These are phyloP conservation scores for Sebastes flavidus DNA, from an alignment of 2,797 vertebrate genomes.

Conservation along the genomic window DNA sequence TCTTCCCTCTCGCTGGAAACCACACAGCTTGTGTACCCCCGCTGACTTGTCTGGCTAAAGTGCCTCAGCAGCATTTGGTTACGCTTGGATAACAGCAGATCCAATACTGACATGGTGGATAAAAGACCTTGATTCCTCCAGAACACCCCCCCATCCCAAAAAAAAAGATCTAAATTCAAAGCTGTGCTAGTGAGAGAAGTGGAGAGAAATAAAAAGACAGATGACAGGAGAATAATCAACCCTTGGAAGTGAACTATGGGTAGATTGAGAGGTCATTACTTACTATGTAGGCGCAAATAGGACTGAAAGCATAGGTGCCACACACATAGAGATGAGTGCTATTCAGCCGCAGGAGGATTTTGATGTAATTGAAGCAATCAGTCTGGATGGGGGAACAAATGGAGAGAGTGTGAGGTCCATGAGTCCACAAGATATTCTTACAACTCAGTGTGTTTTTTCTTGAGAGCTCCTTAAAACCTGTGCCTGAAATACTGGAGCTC, in stretches of 20 bases:
- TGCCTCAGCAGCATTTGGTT: constrained; percentile 51
- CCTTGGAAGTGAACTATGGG: constrained; percentile 2
- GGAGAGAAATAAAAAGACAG: neutral
- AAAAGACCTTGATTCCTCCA: constrained; percentile 14
- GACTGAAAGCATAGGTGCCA: constrained; percentile 94
- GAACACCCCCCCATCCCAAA: neutral
- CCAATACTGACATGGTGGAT: constrained; percentile 41
- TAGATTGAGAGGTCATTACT: constrained; percentile 69
- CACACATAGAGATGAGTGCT: constrained; percentile 92
- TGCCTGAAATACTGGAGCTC: constrained; percentile 5
- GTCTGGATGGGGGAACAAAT: constrained; percentile 79
- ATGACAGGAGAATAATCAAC: constrained; percentile 2
- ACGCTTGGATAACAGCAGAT: constrained; percentile 40
- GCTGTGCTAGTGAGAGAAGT: neutral
- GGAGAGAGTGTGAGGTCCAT: constrained; percentile 9
- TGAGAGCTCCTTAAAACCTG: constrained; percentile 8
- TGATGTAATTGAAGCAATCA: constrained; percentile 97
- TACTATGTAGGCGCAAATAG: constrained; percentile 90
- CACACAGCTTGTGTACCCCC: constrained; percentile 43
- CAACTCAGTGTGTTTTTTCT: constrained; percentile 3
- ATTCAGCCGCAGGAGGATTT: constrained; percentile 91
- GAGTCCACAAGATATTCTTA: constrained; percentile 9
- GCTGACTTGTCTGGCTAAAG: constrained; percentile 57
- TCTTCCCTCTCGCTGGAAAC: constrained; percentile 41
- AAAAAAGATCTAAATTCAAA: constrained; percentile 5